Conservation (phyloP, 1,140 invertebrate genomes). For the Apis laboriosa region DNA sequence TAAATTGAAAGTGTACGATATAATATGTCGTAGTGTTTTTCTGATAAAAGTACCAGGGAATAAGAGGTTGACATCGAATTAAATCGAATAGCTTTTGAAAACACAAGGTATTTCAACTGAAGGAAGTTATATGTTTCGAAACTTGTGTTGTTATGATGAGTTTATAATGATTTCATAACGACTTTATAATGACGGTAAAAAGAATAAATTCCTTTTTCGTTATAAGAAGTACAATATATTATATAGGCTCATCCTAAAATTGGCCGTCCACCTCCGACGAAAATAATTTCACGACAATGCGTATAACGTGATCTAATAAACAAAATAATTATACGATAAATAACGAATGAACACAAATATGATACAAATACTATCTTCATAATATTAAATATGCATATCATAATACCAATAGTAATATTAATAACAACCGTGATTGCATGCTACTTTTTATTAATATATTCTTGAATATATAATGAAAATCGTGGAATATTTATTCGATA, state of each 20-base stretch:
- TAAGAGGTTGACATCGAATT: background rate
- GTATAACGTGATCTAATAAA: too few relatives aligned
- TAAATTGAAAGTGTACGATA: too few relatives aligned
- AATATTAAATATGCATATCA: too few relatives aligned
- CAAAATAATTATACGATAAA: too few relatives aligned
- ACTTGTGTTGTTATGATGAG: background rate
- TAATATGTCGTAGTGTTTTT: too few relatives aligned
- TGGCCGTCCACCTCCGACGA: background rate
- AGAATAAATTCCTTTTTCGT: background rate
- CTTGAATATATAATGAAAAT: background rate
- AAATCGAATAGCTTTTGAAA: background rate
- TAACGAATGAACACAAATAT: too few relatives aligned
- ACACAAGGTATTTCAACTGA: too few relatives aligned
- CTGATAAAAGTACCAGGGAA: background rate
- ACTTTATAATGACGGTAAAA: constrained; percentile 21
- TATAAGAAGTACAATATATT: background rate
- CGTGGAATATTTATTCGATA: background rate
- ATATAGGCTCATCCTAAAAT: background rate
- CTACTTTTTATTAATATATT: background rate
- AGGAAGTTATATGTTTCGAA: background rate
- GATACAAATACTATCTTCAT: too few relatives aligned
- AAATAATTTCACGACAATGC: too few relatives aligned
- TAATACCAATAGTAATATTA: background rate
- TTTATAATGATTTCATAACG: constrained; percentile 31
- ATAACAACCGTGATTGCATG: background rate